Conservation (phyloP, 2,113 vertebrate genomes). For the Entelurus aequoreus region DNA sequence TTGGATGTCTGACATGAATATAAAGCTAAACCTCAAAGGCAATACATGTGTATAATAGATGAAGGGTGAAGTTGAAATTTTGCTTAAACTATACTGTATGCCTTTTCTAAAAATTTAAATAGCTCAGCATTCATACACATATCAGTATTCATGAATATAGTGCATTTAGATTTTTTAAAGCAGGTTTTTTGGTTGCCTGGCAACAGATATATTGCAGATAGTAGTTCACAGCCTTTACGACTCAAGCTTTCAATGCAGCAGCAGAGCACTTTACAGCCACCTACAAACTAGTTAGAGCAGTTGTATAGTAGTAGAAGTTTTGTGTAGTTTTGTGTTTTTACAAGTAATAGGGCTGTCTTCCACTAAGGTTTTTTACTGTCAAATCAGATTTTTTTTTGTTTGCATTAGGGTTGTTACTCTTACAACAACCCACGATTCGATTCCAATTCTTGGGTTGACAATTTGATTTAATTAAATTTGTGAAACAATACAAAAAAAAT, state of each 20-base stretch:
- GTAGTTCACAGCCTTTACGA: neutral
- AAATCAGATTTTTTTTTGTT: too few species aligned
- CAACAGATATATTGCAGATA: conserved; percentile 3
- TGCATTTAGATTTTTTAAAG: neutral
- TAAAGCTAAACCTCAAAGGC: too few species aligned
- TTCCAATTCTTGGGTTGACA: too few species aligned
- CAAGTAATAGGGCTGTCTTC: too few species aligned
- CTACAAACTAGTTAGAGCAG: neutral
- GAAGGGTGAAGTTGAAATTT: neutral
- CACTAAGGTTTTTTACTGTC: too few species aligned
- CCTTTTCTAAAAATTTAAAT: neutral
- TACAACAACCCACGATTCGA: too few species aligned
- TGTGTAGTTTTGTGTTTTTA: neutral
- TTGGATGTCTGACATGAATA: too few species aligned
- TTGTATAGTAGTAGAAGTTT: neutral
- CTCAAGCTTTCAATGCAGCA: neutral
- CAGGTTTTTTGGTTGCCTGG: conserved; percentile 3
- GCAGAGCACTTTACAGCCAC: neutral
- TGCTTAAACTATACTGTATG: neutral
- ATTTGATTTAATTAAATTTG: too few species aligned
- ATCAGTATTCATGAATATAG: neutral
- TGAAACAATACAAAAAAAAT: too few species aligned
- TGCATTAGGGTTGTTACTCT: too few species aligned
- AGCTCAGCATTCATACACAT: neutral
- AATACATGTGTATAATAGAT: too few species aligned